Evolutionary conservation across 2,888 invertebrate species (phyloP), one percentile per base, ranked within the genome.

Genomic region (Lithosia quadra): DNA sequence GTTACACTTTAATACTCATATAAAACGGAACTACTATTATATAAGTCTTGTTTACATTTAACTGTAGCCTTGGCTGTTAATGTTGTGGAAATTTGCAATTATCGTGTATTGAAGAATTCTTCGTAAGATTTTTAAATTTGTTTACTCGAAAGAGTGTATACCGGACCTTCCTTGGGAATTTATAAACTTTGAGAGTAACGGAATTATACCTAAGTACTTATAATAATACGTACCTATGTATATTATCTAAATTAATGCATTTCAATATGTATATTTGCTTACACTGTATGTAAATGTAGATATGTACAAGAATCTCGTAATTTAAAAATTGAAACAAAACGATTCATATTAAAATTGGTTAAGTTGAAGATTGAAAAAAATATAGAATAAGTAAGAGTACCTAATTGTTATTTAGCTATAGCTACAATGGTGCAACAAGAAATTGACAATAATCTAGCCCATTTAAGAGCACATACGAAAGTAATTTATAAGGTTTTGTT

Each of bases 31-130:
- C 89, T 89, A 70, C 63, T 72, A 65, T 87, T 87, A 84, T 73
- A 84, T 86, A 88, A 89, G 84, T 84, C 87, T 88, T 89, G 86
- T 86, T 34, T 36, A 86, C 83, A 84, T 85, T 85, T 85, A 84
- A 81, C 71, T 74, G 78, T 69, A 88, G 74, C 92, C 92, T 92
- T 89, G 91, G 80, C 75, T 69, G 69, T 76, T 71, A 68, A 76
- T 72, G 65, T 85, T 84, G 87, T 91, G 89, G 84, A 83, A 89
- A 91, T 88, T 62, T 57, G 88, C 81, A 86, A 93, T 93, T 92
- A 92, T 81, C 92, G 90, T 82, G 82, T 83, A 83, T 76, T 69
- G 84, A 79, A 76, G 83, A 85, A 86, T 89, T 83, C 80, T 80
- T 72, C 65, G 79, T 77, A 84, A 78, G 77, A 65, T 65, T 15